Conservation (phyloP, 2,797 vertebrate genomes). For the Zenarchopterus dispar region DNA sequence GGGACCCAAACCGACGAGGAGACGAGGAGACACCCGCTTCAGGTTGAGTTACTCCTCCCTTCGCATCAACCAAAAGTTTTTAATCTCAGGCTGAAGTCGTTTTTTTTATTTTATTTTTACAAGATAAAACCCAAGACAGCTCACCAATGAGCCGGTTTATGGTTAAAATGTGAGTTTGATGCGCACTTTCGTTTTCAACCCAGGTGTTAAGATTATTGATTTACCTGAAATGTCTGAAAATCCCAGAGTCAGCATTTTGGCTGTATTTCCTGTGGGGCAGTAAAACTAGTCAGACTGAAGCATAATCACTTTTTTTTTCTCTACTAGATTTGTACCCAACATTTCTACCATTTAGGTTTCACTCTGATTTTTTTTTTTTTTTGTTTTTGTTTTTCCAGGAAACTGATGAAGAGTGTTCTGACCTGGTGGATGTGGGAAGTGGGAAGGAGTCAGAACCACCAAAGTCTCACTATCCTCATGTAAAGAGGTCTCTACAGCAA, state of each 20-base stretch:
- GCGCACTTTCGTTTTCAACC: no score
- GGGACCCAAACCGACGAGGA: slow-evolving; percentile 78
- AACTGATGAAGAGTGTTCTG: slow-evolving; percentile 11
- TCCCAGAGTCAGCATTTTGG: no score
- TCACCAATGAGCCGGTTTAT: no score
- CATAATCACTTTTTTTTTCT: not conserved
- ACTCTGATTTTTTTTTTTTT: not conserved
- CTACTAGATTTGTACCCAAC: not conserved
- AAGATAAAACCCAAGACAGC: no score
- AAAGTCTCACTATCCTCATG: slow-evolving; percentile 59
- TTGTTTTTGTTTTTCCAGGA: slow-evolving; percentile 55
- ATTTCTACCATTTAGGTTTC: not conserved
- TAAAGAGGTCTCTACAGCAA: slow-evolving; percentile 76
- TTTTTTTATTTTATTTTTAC: no score
- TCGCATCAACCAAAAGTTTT: no score
- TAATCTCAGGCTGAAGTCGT: no score
- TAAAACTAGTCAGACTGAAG: not conserved
- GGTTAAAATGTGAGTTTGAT: no score
- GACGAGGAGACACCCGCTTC: not conserved
- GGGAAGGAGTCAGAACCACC: slow-evolving; percentile 9
- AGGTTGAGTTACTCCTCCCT: slow-evolving; percentile 48
- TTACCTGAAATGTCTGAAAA: no score
- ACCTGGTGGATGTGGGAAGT: slow-evolving; percentile 38
- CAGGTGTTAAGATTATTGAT: no score
- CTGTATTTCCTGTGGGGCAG: no score